Evolutionary conservation across 2,113 vertebrate species (phyloP), one percentile per base, ranked within the genome.

Genomic region (Hirundichthys speculiger): DNA sequence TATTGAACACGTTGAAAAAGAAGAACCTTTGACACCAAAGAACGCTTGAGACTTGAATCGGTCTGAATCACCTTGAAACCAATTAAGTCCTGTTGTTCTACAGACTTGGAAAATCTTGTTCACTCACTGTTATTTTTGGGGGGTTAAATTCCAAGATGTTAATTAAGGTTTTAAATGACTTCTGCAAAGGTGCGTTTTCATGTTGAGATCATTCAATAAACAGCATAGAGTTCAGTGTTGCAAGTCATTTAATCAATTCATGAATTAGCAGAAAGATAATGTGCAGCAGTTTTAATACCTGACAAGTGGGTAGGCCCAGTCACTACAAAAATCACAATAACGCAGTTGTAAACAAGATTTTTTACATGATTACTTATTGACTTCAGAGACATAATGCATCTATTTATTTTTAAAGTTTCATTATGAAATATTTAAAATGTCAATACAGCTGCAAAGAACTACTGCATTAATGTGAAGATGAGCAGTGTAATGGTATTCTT

Each of bases 1-100:
- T 46, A 68, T 40, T 47, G 40, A 80, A 64, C 73, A 60, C 50
- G 46, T 18, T 64, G 54, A 73, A 48, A 70, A 64, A 49, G 6
- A 6, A 27, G 25, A n/a, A 14, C 30, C 24, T 69, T 64, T 60
- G 59, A 16, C 48, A 51, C 12, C 12, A 38, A 52, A 52, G 57
- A 63, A 22, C 13, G 48, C 39, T 41, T 27, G 19, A n/a, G 25
- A 27, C 25, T 6, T 27, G 25, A 27, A 6, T 6, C 6, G 25
- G 25, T 27, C 25, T 27, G 25, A 27, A 27, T 6, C 25, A 27
- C 25, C 6, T 27, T 3, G 25, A 3, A 15, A 12, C 15, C n/a
- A 34, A n/a, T 4, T 15, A 24, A 12, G 15, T 47, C 53, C n/a
- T 78, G 64, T 73, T 82, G 24, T 27, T 27, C 25, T 22, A 18